A percentile compares a stretch with the other conserved stretches of the same genome.
These are phyloP conservation scores for Coryphaenoides rupestris DNA, from an alignment of 2,113 vertebrate genomes.

Conservation along the genomic window DNA sequence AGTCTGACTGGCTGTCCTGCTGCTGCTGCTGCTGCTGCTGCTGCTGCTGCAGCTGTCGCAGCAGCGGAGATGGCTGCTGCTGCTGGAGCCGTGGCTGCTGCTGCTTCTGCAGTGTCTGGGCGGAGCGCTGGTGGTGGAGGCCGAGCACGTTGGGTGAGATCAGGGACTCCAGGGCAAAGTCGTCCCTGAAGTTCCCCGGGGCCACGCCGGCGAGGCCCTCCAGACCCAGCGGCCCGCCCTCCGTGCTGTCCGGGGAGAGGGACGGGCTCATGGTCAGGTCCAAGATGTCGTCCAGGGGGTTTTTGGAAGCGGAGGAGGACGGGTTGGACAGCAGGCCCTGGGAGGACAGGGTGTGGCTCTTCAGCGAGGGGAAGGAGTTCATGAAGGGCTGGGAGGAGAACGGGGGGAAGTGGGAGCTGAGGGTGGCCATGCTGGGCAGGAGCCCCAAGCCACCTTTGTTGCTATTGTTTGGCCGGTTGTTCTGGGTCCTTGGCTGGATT, in stretches of 20 bases:
- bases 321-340: constrained; percentile 25
- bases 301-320: constrained; percentile 42
- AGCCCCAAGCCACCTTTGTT: constrained; percentile 18
- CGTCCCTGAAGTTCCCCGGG: constrained; percentile 23
- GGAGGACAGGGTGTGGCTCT: constrained; percentile 36
- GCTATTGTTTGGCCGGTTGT: constrained; percentile 46
- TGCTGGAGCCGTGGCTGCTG: too few relatives aligned
- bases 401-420: constrained; percentile 28
- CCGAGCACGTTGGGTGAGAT: constrained; percentile 40
- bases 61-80: background rate
- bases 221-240: constrained; percentile 21
- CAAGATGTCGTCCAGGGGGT: constrained; percentile 73
- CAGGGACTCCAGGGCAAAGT: constrained; percentile 67
- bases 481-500: constrained; percentile 45
- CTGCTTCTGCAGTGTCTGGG: constrained; percentile 42
- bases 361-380: constrained; percentile 29
- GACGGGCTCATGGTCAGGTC: constrained; percentile 80
- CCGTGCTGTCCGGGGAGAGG: constrained; percentile 59
- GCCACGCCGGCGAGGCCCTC: constrained; percentile 22
- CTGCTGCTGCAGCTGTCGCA: constrained; percentile 8
- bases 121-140: constrained; percentile 8
- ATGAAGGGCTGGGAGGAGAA: constrained; percentile 35
- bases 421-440: constrained; percentile 26
- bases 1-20: constrained; percentile 53
- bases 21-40: constrained; percentile 33